These are phyloP conservation scores for Apis laboriosa DNA, from an alignment of 1,140 invertebrate species.

Conservation along the genomic window DNA sequence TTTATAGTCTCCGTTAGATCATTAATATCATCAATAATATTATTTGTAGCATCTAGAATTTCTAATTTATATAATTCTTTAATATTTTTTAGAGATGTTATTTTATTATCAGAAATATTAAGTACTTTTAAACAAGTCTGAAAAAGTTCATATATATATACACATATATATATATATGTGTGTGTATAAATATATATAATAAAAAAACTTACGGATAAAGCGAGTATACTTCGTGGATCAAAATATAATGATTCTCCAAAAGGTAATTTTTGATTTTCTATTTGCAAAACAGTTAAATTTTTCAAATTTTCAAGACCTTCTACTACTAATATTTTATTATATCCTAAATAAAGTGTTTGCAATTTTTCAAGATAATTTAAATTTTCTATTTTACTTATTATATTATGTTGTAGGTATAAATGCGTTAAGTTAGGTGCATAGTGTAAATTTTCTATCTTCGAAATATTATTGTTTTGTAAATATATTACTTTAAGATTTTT, in stretches of 20 bases:
- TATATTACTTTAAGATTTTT: constrained; percentile 83
- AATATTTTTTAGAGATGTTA: constrained; percentile 77
- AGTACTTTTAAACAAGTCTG: constrained; percentile 79
- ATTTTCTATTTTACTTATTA: constrained; percentile 84
- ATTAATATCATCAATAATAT: constrained; percentile 78
- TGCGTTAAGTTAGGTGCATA: constrained; percentile 83
- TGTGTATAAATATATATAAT: neutral
- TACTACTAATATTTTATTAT: constrained; percentile 85
- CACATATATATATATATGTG: neutral
- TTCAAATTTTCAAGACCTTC: constrained; percentile 84
- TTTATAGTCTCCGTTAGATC: constrained; percentile 81
- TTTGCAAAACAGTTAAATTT: constrained; percentile 84
- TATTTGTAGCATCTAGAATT: constrained; percentile 79
- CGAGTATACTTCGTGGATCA: constrained; percentile 83
- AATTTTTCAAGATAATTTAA: constrained; percentile 82
- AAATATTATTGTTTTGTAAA: constrained; percentile 84
- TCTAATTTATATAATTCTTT: constrained; percentile 75
- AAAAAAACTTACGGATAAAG: constrained; percentile 82
- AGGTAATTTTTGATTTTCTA: constrained; percentile 84
- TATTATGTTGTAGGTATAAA: constrained; percentile 87
- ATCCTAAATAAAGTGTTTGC: constrained; percentile 85
- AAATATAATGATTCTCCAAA: constrained; percentile 84
- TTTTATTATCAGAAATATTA: constrained; percentile 81
- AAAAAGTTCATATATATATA: constrained; percentile 29
- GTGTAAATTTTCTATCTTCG: constrained; percentile 84